Base-by-base conservation (phyloP, 2,888 invertebrate genomes). In the Phyllotreta striolata region DNA sequence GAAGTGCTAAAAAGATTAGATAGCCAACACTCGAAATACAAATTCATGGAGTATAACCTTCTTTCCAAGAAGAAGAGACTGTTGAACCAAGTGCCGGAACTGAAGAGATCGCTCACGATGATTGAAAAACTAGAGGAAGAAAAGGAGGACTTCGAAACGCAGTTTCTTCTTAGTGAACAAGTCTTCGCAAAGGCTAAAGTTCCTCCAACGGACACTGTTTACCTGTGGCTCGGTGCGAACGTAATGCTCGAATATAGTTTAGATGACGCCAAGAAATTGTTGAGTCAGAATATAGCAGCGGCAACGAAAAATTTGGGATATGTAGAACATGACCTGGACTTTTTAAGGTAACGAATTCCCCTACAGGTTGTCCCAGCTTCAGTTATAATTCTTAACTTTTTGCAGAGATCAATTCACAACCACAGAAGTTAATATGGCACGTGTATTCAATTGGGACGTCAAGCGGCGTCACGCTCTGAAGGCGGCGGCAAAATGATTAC, bases 401-500 rank as follows among this genome's bases (percentile, higher is more conserved):
- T 86, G 73, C 80, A 91, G 97, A 77, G 98, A 98, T 85, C 98
- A 98, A 83, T 92, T 95, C 77, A 99, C 98, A 10, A 98, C 97
- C 13, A 95, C 96, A 49, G 98, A 99, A 88, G 98, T 98, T 24
- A 98, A 98, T 81, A 97, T 98, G 95, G 98, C 98, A 37, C 86
- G 98, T 79, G 95, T 98, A 24, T 97, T 94, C 81, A 98, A 98
- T 82, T 98, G 97, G 97, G 95, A 97, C 83, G 96, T 98, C 2
- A 97, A 96, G 81, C 88, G 90, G 78, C 88, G 95, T 70, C 72
- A 72, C 54, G 72, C 72, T 13, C 60, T 67, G 9, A 72, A 73
- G 61, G 69, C 83, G 24, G 74, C 75, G 34, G 58, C 70, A 41
- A 76, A 76, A 70, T 73, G 65, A 73, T 47, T 5, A 13, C 7